Conservation (phyloP, 2,888 invertebrate species). For the Alloplasta piceator region DNA sequence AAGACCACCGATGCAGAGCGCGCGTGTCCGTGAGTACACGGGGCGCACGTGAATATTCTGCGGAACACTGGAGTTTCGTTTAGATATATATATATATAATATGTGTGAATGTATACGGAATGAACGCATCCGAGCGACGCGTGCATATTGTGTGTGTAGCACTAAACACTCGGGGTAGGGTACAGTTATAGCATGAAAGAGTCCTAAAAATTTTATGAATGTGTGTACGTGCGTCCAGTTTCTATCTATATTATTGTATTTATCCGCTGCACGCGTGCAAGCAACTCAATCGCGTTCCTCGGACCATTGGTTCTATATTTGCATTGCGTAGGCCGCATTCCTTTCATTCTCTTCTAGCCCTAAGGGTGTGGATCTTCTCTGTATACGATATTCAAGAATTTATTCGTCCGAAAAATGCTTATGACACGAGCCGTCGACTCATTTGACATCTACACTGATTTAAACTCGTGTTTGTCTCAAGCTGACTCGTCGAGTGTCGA, state of each 20-base stretch:
- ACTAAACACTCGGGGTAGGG: conserved; percentile 27
- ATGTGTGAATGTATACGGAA: background rate
- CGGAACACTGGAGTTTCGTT: background rate
- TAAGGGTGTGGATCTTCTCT: background rate
- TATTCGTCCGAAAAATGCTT: background rate
- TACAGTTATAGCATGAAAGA: conserved; percentile 37
- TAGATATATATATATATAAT: background rate
- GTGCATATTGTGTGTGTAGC: conserved; percentile 39
- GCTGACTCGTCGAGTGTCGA: too few relatives aligned
- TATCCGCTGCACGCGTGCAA: conserved; percentile 30
- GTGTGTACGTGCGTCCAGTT: background rate
- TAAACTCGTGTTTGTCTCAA: too few relatives aligned
- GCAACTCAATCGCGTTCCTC: conserved; percentile 41
- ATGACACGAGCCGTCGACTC: too few relatives aligned
- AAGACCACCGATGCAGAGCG: conserved; percentile 48
- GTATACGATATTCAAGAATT: background rate
- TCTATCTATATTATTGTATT: conserved; percentile 27
- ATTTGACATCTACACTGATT: too few relatives aligned
- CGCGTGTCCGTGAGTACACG: conserved; percentile 40
- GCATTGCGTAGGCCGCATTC: background rate
- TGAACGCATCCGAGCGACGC: conserved; percentile 43
- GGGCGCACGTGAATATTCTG: conserved; percentile 45
- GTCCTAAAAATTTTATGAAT: background rate
- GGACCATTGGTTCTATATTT: conserved; percentile 52
- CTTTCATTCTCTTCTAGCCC: background rate